phyloP scores from a whole-genome alignment of 2,113 vertebrate species.

The Mohoua ochrocephala region DNA sequence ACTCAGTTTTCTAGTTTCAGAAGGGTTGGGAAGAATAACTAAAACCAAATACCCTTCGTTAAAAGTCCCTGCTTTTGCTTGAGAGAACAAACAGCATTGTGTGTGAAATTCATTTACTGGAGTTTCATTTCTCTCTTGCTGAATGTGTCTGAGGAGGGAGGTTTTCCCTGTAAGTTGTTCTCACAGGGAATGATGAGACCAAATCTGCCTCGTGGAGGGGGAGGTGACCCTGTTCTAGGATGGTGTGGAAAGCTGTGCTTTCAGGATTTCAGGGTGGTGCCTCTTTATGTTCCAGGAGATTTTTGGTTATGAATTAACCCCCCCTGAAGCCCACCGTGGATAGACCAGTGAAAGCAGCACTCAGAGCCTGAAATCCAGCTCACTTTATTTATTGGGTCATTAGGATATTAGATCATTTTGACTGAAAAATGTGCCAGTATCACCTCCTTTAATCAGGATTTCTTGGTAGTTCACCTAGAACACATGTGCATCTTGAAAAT shows the following conservation, averaged over 20 bases:
- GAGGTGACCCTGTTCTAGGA: not conserved
- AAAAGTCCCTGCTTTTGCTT: not conserved
- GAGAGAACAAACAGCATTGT: not conserved
- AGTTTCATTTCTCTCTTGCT: not conserved
- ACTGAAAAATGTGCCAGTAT: not conserved
- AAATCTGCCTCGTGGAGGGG: not conserved
- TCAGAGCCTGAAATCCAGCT: not conserved
- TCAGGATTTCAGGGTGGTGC: not conserved
- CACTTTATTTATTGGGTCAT: not conserved
- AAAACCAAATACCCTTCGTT: not conserved
- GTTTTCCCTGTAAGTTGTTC: not conserved
- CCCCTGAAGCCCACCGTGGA: accelerated
- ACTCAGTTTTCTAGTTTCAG: not conserved
- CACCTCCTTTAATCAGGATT: not conserved
- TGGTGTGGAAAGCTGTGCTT: not conserved
- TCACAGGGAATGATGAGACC: not conserved
- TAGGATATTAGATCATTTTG: not conserved
- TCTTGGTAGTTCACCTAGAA: not conserved
- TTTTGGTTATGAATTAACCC: not conserved
- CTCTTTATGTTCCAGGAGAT: not conserved
- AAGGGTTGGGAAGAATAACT: not conserved
- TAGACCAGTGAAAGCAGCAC: not conserved
- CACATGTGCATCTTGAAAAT: not conserved
- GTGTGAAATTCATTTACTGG: not conserved
- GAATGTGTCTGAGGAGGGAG: accelerated